Evolutionary conservation across 2,113 vertebrate species (phyloP), one percentile per base, ranked within the genome.

Genomic region (Gobius niger): DNA sequence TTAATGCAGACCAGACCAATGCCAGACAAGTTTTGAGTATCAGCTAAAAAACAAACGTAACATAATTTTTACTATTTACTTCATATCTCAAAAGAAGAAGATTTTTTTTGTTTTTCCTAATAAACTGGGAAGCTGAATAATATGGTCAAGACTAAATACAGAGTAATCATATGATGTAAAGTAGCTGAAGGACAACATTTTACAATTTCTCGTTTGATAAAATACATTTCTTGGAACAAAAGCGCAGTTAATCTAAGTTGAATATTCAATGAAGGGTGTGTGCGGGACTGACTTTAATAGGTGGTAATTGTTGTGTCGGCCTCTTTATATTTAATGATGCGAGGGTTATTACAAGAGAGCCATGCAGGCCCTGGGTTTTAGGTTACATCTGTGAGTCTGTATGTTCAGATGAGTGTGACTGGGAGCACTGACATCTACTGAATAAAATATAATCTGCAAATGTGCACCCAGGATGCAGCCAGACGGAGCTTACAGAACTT

Each of bases 251-350:
- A 2, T 49, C 9, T 9, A 6, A 16, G 50, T 63, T 70, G 59
- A 53, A 51, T 54, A 52, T 49, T 63, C 51, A 49, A 2, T 18
- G 63, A 34, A 74, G 57, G 19, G 52, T 42, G 50, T 65, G 59
- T 80, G 81, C 15, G 18, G 12, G 74, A 77, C 71, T 18, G 75
- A 75, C 80, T 85, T 75, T 91, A 86, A 90, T 88, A 81, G 85
- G 88, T 89, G 86, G 88, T 91, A 91, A 91, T 91, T 88, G 87
- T 69, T 83, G 72, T 91, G 90, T 90, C 73, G 60, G 79, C 77
- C 76, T 65, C 56, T 91, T 84, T 80, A 87, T 91, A 82, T 90
- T 91, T 91, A 90, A 91, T 90, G 88, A 82, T 82, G 85, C 81
- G 83, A 82, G 83, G 87, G 83, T 85, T 82, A 90, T 91, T 88